These are phyloP conservation scores for Hipparchia sbordonii DNA, from an alignment of 2,888 invertebrate genomes.

Conservation along the genomic window DNA sequence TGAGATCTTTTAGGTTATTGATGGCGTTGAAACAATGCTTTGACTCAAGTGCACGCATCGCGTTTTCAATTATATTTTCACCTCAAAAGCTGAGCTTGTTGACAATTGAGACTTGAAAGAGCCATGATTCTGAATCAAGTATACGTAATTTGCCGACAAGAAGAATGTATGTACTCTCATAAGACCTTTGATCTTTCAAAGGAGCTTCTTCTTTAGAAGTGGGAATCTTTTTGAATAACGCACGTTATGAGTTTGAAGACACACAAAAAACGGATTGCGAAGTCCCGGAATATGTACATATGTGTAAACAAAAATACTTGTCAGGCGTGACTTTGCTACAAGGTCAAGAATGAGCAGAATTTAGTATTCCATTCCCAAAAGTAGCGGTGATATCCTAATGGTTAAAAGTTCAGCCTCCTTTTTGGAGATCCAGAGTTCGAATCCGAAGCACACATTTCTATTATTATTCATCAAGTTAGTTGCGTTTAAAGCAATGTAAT, in stretches of 20 bases:
- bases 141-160: neutral
- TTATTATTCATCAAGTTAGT: too few species aligned
- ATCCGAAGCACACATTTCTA: too few species aligned
- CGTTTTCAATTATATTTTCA: neutral
- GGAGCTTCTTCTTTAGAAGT: neutral
- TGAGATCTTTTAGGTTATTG: too few species aligned
- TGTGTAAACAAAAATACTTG: neutral
- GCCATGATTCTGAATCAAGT: neutral
- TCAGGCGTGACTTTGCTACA: neutral
- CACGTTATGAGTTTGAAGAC: neutral
- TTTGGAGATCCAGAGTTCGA: too few species aligned
- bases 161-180: neutral
- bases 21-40: too few species aligned
- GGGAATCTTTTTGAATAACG: neutral
- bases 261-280: conserved; percentile 1
- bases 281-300: neutral
- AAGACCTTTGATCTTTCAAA: neutral
- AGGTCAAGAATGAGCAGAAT: neutral
- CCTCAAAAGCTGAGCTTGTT: neutral
- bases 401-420: too few species aligned
- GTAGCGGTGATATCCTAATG: too few species aligned
- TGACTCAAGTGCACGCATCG: too few species aligned
- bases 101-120: neutral
- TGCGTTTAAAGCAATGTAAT: too few species aligned
- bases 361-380: neutral